Conservation (phyloP, 2,113 vertebrate genomes). For the Sakesphorus luctuosus region DNA sequence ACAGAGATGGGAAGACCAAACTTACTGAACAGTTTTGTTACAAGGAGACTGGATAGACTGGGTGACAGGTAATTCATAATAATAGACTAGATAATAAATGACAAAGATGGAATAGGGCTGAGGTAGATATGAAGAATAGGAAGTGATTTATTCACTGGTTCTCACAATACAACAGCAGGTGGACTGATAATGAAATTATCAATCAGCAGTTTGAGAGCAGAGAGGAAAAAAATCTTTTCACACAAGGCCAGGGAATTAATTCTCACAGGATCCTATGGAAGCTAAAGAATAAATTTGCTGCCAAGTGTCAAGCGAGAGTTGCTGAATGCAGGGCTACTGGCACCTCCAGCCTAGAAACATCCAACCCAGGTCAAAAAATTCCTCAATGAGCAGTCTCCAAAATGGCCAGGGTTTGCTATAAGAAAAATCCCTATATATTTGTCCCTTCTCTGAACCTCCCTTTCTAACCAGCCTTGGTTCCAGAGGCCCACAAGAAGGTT, state of each 20-base stretch:
- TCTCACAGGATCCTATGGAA: not conserved
- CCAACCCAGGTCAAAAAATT: not conserved
- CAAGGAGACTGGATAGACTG: not conserved
- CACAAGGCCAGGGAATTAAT: not conserved
- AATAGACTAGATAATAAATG: not conserved
- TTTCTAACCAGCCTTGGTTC: not conserved
- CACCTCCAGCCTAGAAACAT: not conserved
- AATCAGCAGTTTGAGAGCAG: not conserved
- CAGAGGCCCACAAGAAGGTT: not conserved
- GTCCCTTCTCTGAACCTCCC: not conserved
- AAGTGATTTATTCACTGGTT: conserved; percentile 28
- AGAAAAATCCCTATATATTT: not conserved
- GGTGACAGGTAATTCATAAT: conserved; percentile 11
- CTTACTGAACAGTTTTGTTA: not conserved
- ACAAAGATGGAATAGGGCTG: conserved; percentile 14
- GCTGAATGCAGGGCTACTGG: not conserved
- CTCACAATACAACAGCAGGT: not conserved
- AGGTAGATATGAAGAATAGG: not conserved
- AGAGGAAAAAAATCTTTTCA: not conserved
- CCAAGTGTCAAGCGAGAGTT: not conserved
- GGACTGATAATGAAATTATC: conserved; percentile 36
- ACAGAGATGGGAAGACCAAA: not conserved
- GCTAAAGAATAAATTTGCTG: not conserved
- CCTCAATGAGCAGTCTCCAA: accelerated
- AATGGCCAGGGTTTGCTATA: not conserved